Evolutionary conservation across 2,113 vertebrate genomes (phyloP).

Genomic region (Mesitornis unicolor): DNA sequence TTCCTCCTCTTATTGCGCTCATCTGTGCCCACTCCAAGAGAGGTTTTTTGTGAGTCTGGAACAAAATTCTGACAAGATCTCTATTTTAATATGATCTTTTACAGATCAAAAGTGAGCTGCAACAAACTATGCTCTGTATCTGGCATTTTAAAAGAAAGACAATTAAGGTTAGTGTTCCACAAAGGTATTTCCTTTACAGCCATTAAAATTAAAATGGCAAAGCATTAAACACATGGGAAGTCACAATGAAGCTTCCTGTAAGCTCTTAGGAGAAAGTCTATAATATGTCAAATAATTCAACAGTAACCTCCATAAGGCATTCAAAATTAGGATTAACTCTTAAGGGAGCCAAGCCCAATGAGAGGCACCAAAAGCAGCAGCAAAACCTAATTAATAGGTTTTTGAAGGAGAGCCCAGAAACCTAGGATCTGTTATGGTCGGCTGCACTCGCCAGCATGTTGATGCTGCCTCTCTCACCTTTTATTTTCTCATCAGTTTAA

Average conservation of each 20-base stretch:
- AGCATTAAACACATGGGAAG: conserved; percentile 10
- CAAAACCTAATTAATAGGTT: not conserved
- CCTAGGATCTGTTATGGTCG: not conserved
- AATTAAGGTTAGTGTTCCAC: not conserved
- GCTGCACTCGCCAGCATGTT: not conserved
- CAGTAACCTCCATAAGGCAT: not conserved
- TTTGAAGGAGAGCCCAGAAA: not conserved
- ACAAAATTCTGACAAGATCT: not conserved
- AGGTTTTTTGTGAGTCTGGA: not conserved
- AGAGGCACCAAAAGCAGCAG: not conserved
- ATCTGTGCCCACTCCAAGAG: not conserved
- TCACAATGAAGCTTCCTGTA: conserved; percentile 11
- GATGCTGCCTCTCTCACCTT: not conserved
- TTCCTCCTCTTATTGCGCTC: not conserved
- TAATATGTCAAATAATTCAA: not conserved
- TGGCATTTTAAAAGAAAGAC: conserved; percentile 11
- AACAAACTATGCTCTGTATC: not conserved
- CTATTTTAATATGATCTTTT: not conserved
- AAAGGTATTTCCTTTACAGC: conserved; percentile 52
- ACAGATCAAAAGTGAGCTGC: not conserved
- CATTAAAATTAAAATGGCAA: conserved; percentile 26
- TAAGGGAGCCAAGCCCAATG: not conserved
- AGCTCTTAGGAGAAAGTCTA: conserved; percentile 27
- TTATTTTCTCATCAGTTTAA: not conserved
- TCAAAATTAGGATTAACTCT: not conserved